A percentile compares a stretch with the other conserved stretches of the same genome.
These are phyloP conservation scores for Tetragonisca angustula DNA, from an alignment of 2,888 invertebrate genomes.

Conservation along the genomic window DNA sequence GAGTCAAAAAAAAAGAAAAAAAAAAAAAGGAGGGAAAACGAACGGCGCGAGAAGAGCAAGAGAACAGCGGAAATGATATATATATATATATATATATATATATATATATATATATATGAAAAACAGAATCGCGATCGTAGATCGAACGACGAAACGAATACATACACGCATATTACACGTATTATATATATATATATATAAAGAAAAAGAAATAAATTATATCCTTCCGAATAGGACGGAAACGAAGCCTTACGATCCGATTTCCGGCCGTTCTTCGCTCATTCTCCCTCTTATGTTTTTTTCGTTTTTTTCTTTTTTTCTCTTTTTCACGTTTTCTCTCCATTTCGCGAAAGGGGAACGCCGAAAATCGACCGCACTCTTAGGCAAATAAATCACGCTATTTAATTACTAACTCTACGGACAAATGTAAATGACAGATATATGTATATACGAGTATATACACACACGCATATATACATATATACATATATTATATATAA, in stretches of 20 bases:
- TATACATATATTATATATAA: conserved; percentile 63
- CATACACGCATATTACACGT: conserved; percentile 14
- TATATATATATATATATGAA: no score
- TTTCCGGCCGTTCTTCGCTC: conserved; percentile 50
- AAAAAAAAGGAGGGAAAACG: not conserved
- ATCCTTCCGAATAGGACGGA: conserved; percentile 59
- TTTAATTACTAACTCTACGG: conserved; percentile 72
- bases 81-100: no score
- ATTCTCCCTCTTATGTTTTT: conserved; percentile 21
- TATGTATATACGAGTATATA: conserved; percentile 19
- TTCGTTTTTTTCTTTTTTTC: conserved; percentile 46
- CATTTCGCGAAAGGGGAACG: conserved; percentile 54
- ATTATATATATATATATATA: not conserved
- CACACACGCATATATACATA: conserved; percentile 42
- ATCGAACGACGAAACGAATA: conserved; percentile 50
- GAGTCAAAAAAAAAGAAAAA: not conserved
- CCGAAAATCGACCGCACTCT: conserved; percentile 62
- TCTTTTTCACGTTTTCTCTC: conserved; percentile 50
- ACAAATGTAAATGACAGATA: conserved; percentile 65
- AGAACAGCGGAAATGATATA: not conserved
- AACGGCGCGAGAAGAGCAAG: conserved; percentile 18
- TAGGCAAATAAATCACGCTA: conserved; percentile 70
- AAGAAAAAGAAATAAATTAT: conserved; percentile 10
- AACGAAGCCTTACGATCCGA: conserved; percentile 69
- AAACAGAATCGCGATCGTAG: conserved; percentile 28